These are phyloP conservation scores for Pseudopipra pipra DNA, from an alignment of 2,113 vertebrate species.

Conservation along the genomic window DNA sequence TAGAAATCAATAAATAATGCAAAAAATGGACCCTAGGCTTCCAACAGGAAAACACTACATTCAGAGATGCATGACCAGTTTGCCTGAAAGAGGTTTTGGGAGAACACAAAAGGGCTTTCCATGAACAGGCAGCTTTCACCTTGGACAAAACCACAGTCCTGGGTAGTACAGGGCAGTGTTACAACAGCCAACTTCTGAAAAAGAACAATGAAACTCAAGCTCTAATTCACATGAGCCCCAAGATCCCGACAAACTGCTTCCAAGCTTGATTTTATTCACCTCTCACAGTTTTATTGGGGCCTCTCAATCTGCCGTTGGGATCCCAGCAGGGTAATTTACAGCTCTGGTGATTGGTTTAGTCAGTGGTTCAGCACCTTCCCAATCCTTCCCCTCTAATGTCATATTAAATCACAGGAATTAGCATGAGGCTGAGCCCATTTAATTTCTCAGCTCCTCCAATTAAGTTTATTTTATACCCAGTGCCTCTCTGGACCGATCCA, in stretches of 20 bases:
- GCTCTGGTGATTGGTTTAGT: background rate
- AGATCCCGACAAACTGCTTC: constrained; percentile 16
- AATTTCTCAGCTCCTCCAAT: constrained; percentile 50
- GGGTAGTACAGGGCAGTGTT: background rate
- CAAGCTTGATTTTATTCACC: background rate
- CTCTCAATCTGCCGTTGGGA: constrained; percentile 3
- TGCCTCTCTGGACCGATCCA: background rate
- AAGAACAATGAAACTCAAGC: background rate
- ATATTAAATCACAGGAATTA: constrained; percentile 51
- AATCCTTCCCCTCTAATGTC: background rate
- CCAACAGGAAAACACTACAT: background rate
- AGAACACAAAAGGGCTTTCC: background rate
- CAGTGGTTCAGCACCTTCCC: constrained; percentile 42
- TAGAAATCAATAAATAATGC: background rate
- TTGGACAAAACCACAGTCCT: background rate
- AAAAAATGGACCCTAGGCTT: background rate
- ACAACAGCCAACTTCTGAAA: background rate
- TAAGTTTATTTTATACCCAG: constrained; percentile 32
- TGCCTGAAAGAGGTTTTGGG: background rate
- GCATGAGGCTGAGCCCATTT: background rate
- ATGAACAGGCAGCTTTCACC: background rate
- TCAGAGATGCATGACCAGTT: background rate
- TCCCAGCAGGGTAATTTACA: constrained; percentile 31
- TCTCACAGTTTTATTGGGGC: background rate
- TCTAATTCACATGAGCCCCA: background rate